phyloP scores from a whole-genome alignment of 2,888 invertebrate genomes.

The Dasysyrphus albostriatus region DNA sequence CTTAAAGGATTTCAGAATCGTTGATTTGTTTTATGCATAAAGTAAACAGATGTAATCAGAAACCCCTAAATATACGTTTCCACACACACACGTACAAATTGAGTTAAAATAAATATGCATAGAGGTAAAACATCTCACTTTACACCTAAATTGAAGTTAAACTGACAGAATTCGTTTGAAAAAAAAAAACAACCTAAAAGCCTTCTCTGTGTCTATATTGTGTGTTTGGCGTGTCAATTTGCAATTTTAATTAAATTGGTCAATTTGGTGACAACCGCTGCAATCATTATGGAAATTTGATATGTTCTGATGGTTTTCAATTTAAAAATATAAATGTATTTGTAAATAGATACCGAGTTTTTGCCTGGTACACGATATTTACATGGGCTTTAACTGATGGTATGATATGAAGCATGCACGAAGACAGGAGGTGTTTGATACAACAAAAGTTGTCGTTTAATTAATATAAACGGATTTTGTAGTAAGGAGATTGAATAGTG shows the following conservation, averaged over 20 bases:
- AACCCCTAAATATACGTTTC: background rate
- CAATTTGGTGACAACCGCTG: slow-evolving; percentile 46
- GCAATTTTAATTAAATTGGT: slow-evolving; percentile 56
- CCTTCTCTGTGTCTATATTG: background rate
- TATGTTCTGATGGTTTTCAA: slow-evolving; percentile 15
- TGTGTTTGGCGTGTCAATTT: slow-evolving; percentile 27
- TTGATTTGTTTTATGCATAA: slow-evolving; percentile 4
- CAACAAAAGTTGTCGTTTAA: too few species aligned
- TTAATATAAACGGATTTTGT: too few species aligned
- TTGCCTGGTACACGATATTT: background rate
- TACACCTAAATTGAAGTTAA: slow-evolving; percentile 22
- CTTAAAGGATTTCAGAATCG: slow-evolving; percentile 1
- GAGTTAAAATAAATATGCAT: background rate
- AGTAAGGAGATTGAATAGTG: too few species aligned
- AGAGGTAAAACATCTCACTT: slow-evolving; percentile 1
- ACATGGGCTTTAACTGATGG: background rate
- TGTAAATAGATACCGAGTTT: background rate
- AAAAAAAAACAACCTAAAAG: background rate
- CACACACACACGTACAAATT: background rate
- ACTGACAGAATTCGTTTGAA: slow-evolving; percentile 33
- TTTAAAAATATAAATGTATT: slow-evolving; percentile 6
- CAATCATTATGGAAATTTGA: slow-evolving; percentile 24
- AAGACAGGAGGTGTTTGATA: background rate
- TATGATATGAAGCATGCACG: background rate
- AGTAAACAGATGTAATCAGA: background rate